A percentile compares a stretch with the other conserved stretches of the same genome.
Conservation (phyloP, 1,140 invertebrate genomes). For the Pogonus chalceus region DNA sequence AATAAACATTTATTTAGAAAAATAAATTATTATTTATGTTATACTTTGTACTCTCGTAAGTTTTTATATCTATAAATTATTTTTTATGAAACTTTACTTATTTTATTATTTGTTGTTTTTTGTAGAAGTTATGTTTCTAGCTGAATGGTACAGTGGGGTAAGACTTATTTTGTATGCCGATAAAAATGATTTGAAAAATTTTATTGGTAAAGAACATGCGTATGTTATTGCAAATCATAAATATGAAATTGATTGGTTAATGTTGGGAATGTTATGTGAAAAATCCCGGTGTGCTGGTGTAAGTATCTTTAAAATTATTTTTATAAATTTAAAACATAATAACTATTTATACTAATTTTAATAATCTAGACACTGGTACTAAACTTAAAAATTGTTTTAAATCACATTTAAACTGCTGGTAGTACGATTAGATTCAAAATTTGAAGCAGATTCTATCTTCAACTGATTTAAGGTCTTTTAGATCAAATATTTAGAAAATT, state of each 20-base stretch:
- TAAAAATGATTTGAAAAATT: conserved; percentile 60
- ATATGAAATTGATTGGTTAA: conserved; percentile 87
- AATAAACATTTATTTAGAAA: conserved; percentile 38
- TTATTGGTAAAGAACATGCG: conserved; percentile 73
- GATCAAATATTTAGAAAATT: too few species aligned
- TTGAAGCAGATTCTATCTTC: too few species aligned
- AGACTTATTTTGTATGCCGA: conserved; percentile 62
- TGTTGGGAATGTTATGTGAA: conserved; percentile 73
- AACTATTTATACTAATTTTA: too few species aligned
- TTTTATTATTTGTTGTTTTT: conserved; percentile 40
- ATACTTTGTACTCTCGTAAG: conserved; percentile 47
- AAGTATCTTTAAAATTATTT: conserved; percentile 36
- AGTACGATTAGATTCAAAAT: too few species aligned
- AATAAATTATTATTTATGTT: conserved; percentile 47
- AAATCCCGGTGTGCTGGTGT: conserved; percentile 61
- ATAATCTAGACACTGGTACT: too few species aligned
- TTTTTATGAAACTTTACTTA: conserved; percentile 46
- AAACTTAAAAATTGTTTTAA: too few species aligned
- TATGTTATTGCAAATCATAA: conserved; percentile 87
- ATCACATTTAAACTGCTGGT: too few species aligned
- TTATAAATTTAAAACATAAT: conserved; percentile 7
- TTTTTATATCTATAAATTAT: conserved; percentile 42
- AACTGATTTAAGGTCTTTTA: too few species aligned
- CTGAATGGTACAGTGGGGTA: conserved; percentile 80
- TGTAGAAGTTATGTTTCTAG: conserved; percentile 76